Percentiles rank a stretch among this genome's conserved stretches.
These are phyloP conservation scores for Nipponia nippon DNA, from an alignment of 2,113 vertebrate species.

Conservation along the genomic window DNA sequence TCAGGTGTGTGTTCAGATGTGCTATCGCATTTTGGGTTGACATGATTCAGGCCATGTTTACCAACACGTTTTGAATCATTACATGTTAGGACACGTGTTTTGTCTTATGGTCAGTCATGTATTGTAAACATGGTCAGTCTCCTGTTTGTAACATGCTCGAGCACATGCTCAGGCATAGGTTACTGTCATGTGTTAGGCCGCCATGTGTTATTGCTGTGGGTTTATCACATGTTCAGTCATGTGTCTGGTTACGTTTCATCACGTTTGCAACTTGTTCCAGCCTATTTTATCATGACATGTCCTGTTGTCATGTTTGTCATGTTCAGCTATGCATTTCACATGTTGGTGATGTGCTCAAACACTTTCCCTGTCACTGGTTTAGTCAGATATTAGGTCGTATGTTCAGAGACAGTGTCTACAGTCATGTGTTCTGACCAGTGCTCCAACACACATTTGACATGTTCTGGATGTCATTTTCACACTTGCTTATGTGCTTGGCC, in stretches of 20 bases:
- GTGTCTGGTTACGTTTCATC: background rate
- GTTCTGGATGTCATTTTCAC: background rate
- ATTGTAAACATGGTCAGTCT: background rate
- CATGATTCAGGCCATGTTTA: background rate
- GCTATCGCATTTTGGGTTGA: background rate
- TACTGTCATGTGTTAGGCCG: background rate
- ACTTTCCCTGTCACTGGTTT: background rate
- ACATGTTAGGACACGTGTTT: background rate
- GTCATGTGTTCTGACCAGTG: background rate
- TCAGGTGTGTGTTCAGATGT: background rate
- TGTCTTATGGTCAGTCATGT: background rate
- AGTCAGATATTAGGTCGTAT: background rate
- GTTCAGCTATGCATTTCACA: background rate
- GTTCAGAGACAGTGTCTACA: background rate
- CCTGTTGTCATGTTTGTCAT: background rate
- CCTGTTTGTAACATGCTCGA: background rate
- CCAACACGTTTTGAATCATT: background rate
- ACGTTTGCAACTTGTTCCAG: background rate
- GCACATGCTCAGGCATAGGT: background rate
- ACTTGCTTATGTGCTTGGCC: background rate
- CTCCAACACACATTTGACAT: background rate
- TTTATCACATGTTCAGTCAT: background rate
- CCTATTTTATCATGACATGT: background rate
- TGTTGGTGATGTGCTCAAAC: background rate
- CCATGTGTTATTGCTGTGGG: background rate